Conservation (phyloP, 2,113 vertebrate genomes). For the Muntiacus muntjak region DNA sequence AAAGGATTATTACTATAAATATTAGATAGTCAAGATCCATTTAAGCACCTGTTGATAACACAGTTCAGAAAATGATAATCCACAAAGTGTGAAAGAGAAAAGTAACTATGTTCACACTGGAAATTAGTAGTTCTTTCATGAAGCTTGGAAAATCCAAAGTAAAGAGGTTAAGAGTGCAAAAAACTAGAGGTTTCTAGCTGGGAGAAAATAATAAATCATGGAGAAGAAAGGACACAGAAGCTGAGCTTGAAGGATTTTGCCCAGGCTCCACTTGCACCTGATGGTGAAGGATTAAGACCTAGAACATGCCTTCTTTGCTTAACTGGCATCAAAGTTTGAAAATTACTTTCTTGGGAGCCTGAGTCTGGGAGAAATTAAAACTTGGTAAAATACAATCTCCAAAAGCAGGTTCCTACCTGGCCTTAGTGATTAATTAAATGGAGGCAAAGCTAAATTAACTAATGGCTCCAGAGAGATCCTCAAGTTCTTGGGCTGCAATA, state of each 20-base stretch:
- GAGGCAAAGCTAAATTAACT: background rate
- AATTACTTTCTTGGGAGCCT: background rate
- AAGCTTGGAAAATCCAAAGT: background rate
- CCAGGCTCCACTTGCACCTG: too few species aligned
- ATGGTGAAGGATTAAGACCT: fast-evolving
- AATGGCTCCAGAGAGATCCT: background rate
- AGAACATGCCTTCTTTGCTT: background rate
- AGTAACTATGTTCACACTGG: background rate
- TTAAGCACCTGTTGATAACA: background rate
- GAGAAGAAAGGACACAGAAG: background rate
- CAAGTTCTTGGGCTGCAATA: background rate
- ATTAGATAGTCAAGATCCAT: background rate
- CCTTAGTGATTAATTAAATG: slow-evolving; percentile 21
- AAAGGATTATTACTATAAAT: background rate
- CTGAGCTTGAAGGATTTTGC: background rate
- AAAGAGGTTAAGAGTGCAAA: background rate
- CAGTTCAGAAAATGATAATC: background rate
- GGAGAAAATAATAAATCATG: background rate
- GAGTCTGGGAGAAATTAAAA: slow-evolving; percentile 24
- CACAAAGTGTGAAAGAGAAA: background rate
- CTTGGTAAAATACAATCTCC: slow-evolving; percentile 1
- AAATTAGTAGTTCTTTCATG: background rate
- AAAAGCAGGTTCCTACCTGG: background rate
- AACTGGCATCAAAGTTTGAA: background rate
- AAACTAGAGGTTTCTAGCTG: background rate